Percentiles rank a stretch among this genome's conserved stretches.
These are phyloP conservation scores for Sarcophaga peregrina DNA, from an alignment of 1,140 invertebrate genomes.

Conservation along the genomic window DNA sequence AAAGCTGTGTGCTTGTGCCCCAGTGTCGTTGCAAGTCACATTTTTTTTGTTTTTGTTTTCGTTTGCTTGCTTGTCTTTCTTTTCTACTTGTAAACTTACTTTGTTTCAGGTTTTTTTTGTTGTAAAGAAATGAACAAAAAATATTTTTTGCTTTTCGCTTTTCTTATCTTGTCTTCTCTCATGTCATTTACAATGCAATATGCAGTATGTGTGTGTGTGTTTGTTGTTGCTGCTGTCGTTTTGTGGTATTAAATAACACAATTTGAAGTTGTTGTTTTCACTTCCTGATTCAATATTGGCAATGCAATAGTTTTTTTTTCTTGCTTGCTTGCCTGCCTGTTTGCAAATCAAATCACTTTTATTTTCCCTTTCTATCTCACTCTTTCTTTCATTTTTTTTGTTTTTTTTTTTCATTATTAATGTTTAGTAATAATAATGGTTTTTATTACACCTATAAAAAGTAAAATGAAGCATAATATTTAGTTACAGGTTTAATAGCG, in stretches of 20 bases:
- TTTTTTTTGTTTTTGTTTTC: background rate
- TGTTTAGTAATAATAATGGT: too few species aligned
- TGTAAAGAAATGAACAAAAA: background rate
- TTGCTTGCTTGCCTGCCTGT: background rate
- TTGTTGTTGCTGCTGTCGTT: background rate
- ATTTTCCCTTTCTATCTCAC: background rate
- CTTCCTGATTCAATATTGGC: slow-evolving; percentile 23
- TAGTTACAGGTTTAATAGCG: too few species aligned
- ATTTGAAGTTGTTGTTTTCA: slow-evolving; percentile 3
- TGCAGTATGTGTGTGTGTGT: background rate
- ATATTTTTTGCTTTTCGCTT: background rate
- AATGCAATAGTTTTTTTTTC: background rate
- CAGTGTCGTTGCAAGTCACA: slow-evolving; percentile 35
- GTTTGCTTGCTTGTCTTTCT: background rate
- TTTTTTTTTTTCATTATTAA: too few species aligned
- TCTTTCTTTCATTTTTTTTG: too few species aligned
- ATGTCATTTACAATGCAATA: background rate
- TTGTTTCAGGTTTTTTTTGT: slow-evolving; percentile 22
- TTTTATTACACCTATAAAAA: too few species aligned
- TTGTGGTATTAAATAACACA: slow-evolving; percentile 18
- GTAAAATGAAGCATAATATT: too few species aligned
- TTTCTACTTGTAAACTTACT: background rate
- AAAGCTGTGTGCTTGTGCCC: slow-evolving; percentile 33
- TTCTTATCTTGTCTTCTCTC: slow-evolving; percentile 17
- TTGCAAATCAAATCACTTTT: slow-evolving; percentile 37